phyloP scores from a whole-genome alignment of 1,140 invertebrate genomes.

The Aphidius gifuensis region DNA sequence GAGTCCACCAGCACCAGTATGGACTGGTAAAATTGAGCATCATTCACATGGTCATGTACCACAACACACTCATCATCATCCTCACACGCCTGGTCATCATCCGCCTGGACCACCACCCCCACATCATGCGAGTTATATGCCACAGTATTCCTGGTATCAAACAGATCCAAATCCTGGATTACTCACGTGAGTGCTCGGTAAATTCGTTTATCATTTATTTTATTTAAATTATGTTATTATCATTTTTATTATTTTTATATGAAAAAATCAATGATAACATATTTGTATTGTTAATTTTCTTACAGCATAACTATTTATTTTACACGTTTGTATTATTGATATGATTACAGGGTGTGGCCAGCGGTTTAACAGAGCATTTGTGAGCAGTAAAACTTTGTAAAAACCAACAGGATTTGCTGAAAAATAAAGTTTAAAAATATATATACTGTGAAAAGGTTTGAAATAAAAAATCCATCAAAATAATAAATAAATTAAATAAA shows the following conservation, averaged over 20 bases:
- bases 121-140: constrained; percentile 63
- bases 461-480: too few relatives aligned
- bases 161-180: constrained; percentile 68
- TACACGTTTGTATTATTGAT: constrained; percentile 16
- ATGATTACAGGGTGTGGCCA: constrained; percentile 61
- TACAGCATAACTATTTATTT: too few relatives aligned
- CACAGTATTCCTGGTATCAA: constrained; percentile 76
- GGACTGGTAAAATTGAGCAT: constrained; percentile 71
- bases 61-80: constrained; percentile 59
- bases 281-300: too few relatives aligned
- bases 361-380: constrained; percentile 58
- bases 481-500: too few relatives aligned
- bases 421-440: too few relatives aligned
- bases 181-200: constrained; percentile 62
- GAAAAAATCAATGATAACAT: background rate
- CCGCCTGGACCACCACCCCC: constrained; percentile 54
- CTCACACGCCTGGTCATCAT: constrained; percentile 61
- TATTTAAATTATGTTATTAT: background rate
- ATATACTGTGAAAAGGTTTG: too few relatives aligned
- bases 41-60: constrained; percentile 60
- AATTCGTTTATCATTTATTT: constrained; percentile 10
- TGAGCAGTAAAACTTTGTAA: constrained; percentile 15
- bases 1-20: constrained; percentile 61
- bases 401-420: too few relatives aligned
- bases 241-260: constrained; percentile 6